Conservation (phyloP, 2,113 vertebrate species). For the Sinocyclocheilus grahami region DNA sequence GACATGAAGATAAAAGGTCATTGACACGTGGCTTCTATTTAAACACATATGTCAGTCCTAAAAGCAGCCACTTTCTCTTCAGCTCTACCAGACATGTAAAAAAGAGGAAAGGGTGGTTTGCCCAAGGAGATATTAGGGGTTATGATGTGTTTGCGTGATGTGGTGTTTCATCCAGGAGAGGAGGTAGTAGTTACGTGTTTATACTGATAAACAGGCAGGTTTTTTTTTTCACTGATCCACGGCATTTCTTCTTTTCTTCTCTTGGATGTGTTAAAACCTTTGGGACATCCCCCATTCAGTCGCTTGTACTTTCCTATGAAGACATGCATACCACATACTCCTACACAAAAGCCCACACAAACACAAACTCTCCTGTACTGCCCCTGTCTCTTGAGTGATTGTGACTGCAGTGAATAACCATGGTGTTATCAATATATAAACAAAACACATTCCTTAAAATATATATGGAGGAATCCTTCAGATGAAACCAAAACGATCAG, state of each 20-base stretch:
- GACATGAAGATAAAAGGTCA: background rate
- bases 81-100: constrained; percentile 22
- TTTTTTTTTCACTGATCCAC: background rate
- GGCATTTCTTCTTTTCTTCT: background rate
- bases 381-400: background rate
- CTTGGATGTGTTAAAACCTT: constrained; percentile 24
- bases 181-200: background rate
- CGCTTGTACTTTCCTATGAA: constrained; percentile 38
- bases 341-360: constrained; percentile 16
- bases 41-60: background rate
- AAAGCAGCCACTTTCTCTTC: constrained; percentile 21
- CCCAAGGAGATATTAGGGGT: background rate
- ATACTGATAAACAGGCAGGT: background rate
- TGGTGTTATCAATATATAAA: background rate
- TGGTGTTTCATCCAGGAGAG: background rate
- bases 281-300: constrained; percentile 23
- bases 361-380: constrained; percentile 19
- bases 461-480: background rate
- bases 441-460: background rate
- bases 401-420: background rate
- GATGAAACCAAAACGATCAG: background rate
- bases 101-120: constrained; percentile 18
- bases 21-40: background rate
- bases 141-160: background rate
- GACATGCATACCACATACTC: constrained; percentile 23